Evolutionary conservation across 2,888 invertebrate genomes (phyloP), one percentile per base, ranked within the genome.

Genomic region (Lasius fuliginosus): DNA sequence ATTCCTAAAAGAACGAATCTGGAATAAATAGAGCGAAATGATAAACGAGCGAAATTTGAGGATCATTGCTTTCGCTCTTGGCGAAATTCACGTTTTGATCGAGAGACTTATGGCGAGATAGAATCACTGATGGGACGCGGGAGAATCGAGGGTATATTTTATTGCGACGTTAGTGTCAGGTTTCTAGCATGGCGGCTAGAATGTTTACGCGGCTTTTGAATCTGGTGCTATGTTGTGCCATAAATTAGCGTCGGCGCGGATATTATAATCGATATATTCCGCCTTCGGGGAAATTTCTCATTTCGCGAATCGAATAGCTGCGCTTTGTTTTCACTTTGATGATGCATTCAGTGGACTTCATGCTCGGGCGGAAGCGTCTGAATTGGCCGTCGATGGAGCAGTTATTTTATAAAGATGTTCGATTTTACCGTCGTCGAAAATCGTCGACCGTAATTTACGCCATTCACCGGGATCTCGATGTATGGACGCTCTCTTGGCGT

Each of bases 261-360:
- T 79, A 69, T 77, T 85, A 36, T 5, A 83, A 89, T 89, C 88
- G 87, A 89, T 88, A 87, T 60, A 87, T 60, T 85, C 73, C 73
- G 85, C 82, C 58, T 68, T 64, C n/a, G 64, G 83, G 83, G 82
- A 88, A 87, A 89, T 87, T 88, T 83, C 86, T 88, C 88, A 82
- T 87, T 87, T 87, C 73, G 65, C 82, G 27, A 49, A 60, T 83
- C 76, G 85, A 53, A 81, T 84, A 85, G 84, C 85, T 15, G 27
- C 65, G 64, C 18, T 75, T 74, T 60, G 53, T 49, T 75, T 27
- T 30, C 53, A 18, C 42, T 36, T 36, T 36, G 76, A 75, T 56
- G n/a, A 56, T 58, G 42, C n/a, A 12, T 27, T 53, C 46, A 36
- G 27, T 27, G 68, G 56, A 83, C 69, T 60, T 75, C 9, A 8